A percentile compares a stretch with the other conserved stretches of the same genome.
Evolutionary conservation across 2,113 vertebrate species (phyloP).

Genomic region (Petromus typicus): DNA sequence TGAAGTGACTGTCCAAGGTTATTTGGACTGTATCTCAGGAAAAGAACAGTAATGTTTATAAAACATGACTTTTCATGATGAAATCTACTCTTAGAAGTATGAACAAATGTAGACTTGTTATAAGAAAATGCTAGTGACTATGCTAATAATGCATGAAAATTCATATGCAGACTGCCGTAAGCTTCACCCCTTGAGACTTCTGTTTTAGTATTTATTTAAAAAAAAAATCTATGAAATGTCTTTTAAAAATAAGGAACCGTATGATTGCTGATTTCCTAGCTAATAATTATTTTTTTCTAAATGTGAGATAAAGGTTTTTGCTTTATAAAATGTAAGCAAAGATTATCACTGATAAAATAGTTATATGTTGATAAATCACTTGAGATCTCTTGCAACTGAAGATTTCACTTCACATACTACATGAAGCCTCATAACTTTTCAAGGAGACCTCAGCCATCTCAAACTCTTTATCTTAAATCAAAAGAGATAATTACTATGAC

Average conservation of each 20-base stretch:
- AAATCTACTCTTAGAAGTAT: not conserved
- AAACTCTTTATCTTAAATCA: not conserved
- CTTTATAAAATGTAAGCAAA: slow-evolving; percentile 42
- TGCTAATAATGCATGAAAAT: not conserved
- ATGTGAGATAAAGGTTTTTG: not conserved
- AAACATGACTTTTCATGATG: slow-evolving; percentile 20
- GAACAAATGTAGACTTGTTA: not conserved
- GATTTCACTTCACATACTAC: not conserved
- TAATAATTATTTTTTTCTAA: slow-evolving; percentile 23
- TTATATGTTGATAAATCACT: not conserved
- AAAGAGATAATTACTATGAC: not conserved
- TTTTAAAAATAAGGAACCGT: not conserved
- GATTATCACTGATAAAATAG: slow-evolving; percentile 17
- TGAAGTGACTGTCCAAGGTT: not conserved
- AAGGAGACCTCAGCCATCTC: not conserved
- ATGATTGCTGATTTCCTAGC: not conserved
- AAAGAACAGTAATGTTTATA: not conserved
- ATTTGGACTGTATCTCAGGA: slow-evolving; percentile 10
- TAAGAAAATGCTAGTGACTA: not conserved
- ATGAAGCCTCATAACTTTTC: not conserved
- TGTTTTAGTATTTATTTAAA: not conserved
- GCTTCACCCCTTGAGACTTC: not conserved
- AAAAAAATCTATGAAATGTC: slow-evolving; percentile 5
- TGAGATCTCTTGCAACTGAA: not conserved
- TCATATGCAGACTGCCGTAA: not conserved